Percentiles rank a stretch among this genome's conserved stretches.
Evolutionary conservation across 2,888 invertebrate species (phyloP).

Genomic region (Pollenia griseotomentosa): DNA sequence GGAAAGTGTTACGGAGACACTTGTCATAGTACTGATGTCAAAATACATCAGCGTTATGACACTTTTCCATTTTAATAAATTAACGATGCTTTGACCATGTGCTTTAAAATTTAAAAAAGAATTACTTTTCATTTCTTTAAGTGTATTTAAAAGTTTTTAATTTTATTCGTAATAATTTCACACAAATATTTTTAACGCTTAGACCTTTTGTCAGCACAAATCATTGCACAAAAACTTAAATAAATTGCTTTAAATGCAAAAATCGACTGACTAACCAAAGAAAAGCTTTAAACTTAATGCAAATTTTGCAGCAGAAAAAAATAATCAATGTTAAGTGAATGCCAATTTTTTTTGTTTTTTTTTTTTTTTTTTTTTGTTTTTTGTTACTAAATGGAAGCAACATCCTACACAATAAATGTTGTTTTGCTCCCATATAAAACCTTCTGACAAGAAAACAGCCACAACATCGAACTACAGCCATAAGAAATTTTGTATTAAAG

Average conservation of each 20-base stretch:
- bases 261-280: conserved; percentile 3
- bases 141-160: conserved; percentile 26
- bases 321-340: conserved; percentile 68
- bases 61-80: no score
- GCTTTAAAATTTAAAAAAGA: neutral
- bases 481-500: conserved; percentile 60
- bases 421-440: conserved; percentile 56
- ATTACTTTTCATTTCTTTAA: neutral
- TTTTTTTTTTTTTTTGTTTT: conserved; percentile 1
- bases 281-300: conserved; percentile 34
- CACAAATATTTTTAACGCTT: conserved; percentile 41
- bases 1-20: no score
- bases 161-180: conserved; percentile 42
- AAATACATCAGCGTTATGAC: no score
- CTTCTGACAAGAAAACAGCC: conserved; percentile 44
- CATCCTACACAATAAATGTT: conserved; percentile 69
- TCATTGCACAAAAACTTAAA: conserved; percentile 58
- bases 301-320: conserved; percentile 25
- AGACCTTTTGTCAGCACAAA: conserved; percentile 65
- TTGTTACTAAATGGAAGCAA: conserved; percentile 67
- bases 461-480: conserved; percentile 42
- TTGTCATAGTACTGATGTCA: no score
- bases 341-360: conserved; percentile 52
- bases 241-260: conserved; percentile 54
- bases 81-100: no score